Conservation (phyloP, 2,888 invertebrate species). For the Caradrina clavipalpis region DNA sequence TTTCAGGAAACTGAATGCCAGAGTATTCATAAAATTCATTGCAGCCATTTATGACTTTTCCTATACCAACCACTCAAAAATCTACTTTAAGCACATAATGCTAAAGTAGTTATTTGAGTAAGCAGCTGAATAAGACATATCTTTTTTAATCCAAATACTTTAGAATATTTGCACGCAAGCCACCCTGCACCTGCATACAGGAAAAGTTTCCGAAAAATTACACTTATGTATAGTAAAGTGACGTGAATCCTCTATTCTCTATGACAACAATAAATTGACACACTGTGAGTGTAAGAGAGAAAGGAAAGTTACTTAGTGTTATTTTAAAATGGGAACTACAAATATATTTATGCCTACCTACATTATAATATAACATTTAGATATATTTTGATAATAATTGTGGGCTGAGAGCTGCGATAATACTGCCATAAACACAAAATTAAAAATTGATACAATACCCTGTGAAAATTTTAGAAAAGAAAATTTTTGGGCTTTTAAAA, state of each 20-base stretch:
- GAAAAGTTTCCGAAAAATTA: neutral
- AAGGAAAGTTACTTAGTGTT: constrained; percentile 28
- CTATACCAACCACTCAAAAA: neutral
- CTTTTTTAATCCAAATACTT: neutral
- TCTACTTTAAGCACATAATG: neutral
- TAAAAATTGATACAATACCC: constrained; percentile 20
- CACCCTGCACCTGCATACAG: neutral
- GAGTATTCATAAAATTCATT: no score
- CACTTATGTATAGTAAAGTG: neutral
- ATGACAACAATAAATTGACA: constrained; percentile 52
- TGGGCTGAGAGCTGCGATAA: constrained; percentile 14
- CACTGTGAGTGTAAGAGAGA: constrained; percentile 7
- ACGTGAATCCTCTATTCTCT: constrained; percentile 14
- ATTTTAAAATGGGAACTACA: constrained; percentile 20
- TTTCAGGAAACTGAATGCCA: neutral
- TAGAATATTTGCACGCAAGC: neutral
- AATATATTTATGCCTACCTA: constrained; percentile 55
- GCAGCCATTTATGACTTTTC: neutral
- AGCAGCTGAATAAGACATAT: neutral
- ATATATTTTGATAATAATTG: constrained; percentile 4
- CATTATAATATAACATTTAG: constrained; percentile 24
- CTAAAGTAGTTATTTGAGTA: neutral
- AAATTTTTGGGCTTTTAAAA: constrained; percentile 15
- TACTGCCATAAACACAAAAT: constrained; percentile 27
- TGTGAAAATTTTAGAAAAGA: constrained; percentile 20